Conservation (phyloP, 2,113 vertebrate species). For the Eurystomus gularis region DNA sequence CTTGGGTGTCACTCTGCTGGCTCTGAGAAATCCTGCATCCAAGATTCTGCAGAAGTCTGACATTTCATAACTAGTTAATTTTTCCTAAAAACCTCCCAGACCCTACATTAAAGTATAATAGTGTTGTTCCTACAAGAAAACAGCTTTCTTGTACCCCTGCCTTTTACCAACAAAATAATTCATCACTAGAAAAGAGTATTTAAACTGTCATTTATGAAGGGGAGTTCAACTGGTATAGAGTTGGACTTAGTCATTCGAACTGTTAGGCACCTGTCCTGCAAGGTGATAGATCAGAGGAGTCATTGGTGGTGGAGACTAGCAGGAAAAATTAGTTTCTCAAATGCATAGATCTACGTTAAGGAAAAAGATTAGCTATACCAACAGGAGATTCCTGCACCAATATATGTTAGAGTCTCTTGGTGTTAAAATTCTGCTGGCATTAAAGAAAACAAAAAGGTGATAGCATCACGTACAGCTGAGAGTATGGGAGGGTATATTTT, state of each 20-base stretch:
- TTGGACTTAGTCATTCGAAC: background rate
- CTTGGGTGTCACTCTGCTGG: background rate
- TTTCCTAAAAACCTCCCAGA: background rate
- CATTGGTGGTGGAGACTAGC: background rate
- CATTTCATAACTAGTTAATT: background rate
- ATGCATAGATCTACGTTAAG: background rate
- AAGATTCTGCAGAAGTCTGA: background rate
- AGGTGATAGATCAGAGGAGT: background rate
- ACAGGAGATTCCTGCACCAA: background rate
- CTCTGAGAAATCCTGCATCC: background rate
- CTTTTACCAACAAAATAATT: background rate
- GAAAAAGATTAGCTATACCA: background rate
- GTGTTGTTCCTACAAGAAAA: background rate
- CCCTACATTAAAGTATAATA: background rate
- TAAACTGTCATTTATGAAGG: background rate
- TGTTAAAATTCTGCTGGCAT: background rate
- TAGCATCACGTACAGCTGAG: background rate
- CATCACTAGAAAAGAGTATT: background rate
- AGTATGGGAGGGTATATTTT: background rate
- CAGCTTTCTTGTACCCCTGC: background rate
- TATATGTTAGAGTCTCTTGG: background rate
- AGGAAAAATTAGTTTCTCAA: background rate
- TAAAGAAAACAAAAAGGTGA: background rate
- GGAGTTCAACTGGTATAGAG: background rate
- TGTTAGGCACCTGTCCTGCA: background rate